Evolutionary conservation across 2,888 invertebrate species (phyloP).

Genomic region (Epinotia demarniana): DNA sequence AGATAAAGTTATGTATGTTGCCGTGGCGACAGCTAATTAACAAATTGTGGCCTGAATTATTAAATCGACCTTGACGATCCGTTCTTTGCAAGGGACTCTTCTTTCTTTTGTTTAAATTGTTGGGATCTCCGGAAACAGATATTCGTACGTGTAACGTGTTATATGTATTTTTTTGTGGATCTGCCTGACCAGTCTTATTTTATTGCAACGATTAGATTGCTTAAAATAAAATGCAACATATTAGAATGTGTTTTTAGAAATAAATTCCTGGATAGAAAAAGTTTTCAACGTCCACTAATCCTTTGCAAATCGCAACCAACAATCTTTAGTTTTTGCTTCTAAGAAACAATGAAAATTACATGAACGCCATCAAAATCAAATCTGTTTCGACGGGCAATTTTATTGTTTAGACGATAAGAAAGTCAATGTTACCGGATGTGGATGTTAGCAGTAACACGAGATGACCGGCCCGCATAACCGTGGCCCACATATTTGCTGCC

Average conservation of each 20-base stretch:
- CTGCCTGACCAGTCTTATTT: no score
- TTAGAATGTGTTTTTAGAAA: conserved; percentile 1
- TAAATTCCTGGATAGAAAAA: neutral
- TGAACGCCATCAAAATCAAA: conserved; percentile 64
- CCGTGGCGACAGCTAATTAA: neutral
- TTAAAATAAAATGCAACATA: neutral
- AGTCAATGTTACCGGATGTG: conserved; percentile 83
- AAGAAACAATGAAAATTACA: conserved; percentile 53
- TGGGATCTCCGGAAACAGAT: no score
- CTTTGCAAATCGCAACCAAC: neutral
- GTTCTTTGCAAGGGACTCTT: neutral
- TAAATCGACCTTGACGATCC: neutral
- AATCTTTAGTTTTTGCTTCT: neutral
- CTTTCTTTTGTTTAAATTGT: no score
- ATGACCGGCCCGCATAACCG: conserved; percentile 73
- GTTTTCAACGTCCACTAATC: neutral
- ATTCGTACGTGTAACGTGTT: no score
- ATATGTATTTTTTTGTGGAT: no score
- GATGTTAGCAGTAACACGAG: conserved; percentile 72
- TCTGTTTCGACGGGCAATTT: conserved; percentile 67
- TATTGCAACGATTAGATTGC: no score
- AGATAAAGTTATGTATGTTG: no score
- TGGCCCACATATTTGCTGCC: conserved; percentile 79
- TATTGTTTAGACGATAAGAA: conserved; percentile 78
- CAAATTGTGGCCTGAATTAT: neutral